Conservation (phyloP, 2,113 vertebrate species). For the Notiomystis cincta region DNA sequence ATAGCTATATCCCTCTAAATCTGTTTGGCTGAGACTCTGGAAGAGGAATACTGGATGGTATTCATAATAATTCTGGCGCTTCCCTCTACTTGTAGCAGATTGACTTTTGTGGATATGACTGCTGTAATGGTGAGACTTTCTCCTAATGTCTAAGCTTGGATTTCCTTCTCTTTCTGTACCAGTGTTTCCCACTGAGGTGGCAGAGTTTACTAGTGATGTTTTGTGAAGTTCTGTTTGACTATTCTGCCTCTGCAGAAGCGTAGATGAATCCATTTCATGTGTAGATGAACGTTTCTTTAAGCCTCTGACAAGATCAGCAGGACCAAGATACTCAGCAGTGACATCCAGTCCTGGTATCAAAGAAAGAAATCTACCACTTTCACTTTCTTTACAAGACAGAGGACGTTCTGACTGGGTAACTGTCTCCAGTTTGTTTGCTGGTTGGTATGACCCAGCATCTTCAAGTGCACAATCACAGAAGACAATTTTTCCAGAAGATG, state of each 20-base stretch:
- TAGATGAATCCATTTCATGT: not conserved
- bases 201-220: not conserved
- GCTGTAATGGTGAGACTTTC: not conserved
- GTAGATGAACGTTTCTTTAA: slow-evolving; percentile 19
- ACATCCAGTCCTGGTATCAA: slow-evolving; percentile 85
- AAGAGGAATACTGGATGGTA: slow-evolving; percentile 54
- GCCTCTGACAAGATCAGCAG: slow-evolving; percentile 37
- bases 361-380: slow-evolving; percentile 57
- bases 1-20: slow-evolving; percentile 78
- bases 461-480: slow-evolving; percentile 77
- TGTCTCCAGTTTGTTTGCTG: slow-evolving; percentile 31
- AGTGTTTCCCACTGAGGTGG: not conserved
- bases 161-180: not conserved
- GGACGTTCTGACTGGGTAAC: not conserved
- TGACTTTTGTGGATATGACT: not conserved
- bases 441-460: not conserved
- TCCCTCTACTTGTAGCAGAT: slow-evolving; percentile 7
- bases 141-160: not conserved
- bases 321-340: slow-evolving; percentile 78
- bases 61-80: slow-evolving; percentile 62
- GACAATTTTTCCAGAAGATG: not conserved
- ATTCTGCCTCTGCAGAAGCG: not conserved
- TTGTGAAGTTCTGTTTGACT: not conserved
- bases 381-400: slow-evolving; percentile 69
- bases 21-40: slow-evolving; percentile 76